Conservation (phyloP, 30 jellyfish, hydroid and myxozoan genomes). For the Rhopilema esculentum region DNA sequence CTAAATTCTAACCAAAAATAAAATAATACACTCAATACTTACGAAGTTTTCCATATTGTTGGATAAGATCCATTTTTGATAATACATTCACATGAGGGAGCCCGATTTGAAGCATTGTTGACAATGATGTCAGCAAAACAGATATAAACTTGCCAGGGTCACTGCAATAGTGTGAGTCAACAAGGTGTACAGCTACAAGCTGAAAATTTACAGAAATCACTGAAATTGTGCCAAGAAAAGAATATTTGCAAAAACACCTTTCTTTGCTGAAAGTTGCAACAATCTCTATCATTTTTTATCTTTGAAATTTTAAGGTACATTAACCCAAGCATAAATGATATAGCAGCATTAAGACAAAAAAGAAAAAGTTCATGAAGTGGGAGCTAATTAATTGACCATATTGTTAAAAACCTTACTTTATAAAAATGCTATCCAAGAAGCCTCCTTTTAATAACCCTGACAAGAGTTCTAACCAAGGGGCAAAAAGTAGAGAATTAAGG, state of each 20-base stretch:
- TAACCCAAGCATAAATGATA: neutral
- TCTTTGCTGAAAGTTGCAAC: neutral
- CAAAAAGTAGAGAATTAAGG: neutral
- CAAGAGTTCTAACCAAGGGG: neutral
- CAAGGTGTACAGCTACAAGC: conserved; percentile 96
- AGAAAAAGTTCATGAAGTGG: neutral
- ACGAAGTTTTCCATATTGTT: conserved; percentile 92
- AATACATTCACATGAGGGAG: conserved; percentile 95
- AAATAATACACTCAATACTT: neutral
- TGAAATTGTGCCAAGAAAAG: too few relatives aligned
- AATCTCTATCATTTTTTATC: neutral
- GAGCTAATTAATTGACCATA: too few relatives aligned
- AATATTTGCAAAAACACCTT: too few relatives aligned
- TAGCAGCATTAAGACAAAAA: too few relatives aligned
- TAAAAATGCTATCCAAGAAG: too few relatives aligned
- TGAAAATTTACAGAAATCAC: conserved; percentile 19
- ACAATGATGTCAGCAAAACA: conserved; percentile 84
- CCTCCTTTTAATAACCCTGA: too few relatives aligned
- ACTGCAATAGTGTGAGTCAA: conserved; percentile 94
- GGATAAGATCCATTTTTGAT: conserved; percentile 92
- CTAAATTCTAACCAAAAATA: neutral
- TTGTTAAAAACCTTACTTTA: too few relatives aligned
- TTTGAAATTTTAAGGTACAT: neutral
- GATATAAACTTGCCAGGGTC: conserved; percentile 93
- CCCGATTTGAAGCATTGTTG: conserved; percentile 96